These are phyloP conservation scores for Calameuta idolon DNA, from an alignment of 2,888 invertebrate genomes.

Conservation along the genomic window DNA sequence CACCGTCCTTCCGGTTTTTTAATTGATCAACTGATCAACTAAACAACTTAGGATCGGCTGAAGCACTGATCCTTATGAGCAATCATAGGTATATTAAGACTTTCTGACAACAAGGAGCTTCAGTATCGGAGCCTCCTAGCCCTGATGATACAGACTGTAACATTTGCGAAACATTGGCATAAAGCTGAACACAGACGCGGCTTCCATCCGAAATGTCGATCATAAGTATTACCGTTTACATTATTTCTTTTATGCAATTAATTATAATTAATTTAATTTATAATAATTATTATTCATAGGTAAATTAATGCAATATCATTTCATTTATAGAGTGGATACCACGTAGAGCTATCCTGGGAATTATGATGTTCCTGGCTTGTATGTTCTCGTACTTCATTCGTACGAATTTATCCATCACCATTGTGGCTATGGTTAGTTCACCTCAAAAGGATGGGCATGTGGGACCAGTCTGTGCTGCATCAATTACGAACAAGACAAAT, in stretches of 20 bases:
- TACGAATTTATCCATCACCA: constrained; percentile 79
- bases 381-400: constrained; percentile 82
- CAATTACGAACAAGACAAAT: constrained; percentile 10
- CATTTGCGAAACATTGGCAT: no score
- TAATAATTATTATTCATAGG: not conserved
- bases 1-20: no score
- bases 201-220: no score
- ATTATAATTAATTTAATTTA: no score
- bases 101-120: no score
- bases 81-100: no score
- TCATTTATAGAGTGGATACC: constrained; percentile 67
- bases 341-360: constrained; percentile 71
- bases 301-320: not conserved
- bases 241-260: not conserved
- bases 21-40: no score
- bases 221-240: not conserved
- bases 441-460: constrained; percentile 8
- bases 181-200: no score
- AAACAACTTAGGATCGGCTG: no score
- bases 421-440: constrained; percentile 59
- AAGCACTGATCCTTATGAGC: no score
- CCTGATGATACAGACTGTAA: no score
- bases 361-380: constrained; percentile 81
- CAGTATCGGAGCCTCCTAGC: no score
- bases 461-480: constrained; percentile 33